Evolutionary conservation across 1,140 invertebrate genomes (phyloP).

Genomic region (Hyposmocoma kahamanoa): DNA sequence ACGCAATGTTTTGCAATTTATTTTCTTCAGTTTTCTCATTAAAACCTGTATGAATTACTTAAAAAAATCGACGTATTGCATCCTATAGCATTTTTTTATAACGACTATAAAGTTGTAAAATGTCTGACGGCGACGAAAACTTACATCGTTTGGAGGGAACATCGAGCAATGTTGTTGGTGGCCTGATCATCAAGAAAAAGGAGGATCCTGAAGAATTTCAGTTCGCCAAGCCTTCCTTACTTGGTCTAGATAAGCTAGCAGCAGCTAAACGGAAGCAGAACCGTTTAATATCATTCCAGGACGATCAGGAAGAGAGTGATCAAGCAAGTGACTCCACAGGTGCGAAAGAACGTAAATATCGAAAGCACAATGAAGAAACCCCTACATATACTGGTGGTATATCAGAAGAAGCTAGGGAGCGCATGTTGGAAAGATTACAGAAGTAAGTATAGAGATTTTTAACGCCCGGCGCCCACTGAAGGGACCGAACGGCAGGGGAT

Average conservation of each 20-base stretch:
- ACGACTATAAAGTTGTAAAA: slow-evolving; percentile 15
- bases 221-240: slow-evolving; percentile 84
- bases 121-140: slow-evolving; percentile 70
- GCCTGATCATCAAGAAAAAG: slow-evolving; percentile 89
- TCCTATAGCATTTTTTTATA: too few relatives aligned
- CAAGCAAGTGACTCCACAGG: slow-evolving; percentile 52
- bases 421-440: slow-evolving; percentile 79
- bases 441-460: too few relatives aligned
- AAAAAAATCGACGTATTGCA: too few relatives aligned
- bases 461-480: too few relatives aligned
- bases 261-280: slow-evolving; percentile 81
- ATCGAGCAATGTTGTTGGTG: slow-evolving; percentile 81
- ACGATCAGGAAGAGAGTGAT: slow-evolving; percentile 76
- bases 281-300: slow-evolving; percentile 78
- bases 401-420: slow-evolving; percentile 83
- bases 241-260: slow-evolving; percentile 93
- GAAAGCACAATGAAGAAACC: slow-evolving; percentile 87
- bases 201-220: slow-evolving; percentile 81
- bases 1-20: slow-evolving; percentile 13
- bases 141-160: slow-evolving; percentile 89
- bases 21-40: background rate
- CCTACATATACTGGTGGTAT: slow-evolving; percentile 95
- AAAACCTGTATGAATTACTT: background rate
- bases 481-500: too few relatives aligned
- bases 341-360: slow-evolving; percentile 78